phyloP scores from a whole-genome alignment of 2,113 vertebrate species.

The Takifugu bimaculatus region DNA sequence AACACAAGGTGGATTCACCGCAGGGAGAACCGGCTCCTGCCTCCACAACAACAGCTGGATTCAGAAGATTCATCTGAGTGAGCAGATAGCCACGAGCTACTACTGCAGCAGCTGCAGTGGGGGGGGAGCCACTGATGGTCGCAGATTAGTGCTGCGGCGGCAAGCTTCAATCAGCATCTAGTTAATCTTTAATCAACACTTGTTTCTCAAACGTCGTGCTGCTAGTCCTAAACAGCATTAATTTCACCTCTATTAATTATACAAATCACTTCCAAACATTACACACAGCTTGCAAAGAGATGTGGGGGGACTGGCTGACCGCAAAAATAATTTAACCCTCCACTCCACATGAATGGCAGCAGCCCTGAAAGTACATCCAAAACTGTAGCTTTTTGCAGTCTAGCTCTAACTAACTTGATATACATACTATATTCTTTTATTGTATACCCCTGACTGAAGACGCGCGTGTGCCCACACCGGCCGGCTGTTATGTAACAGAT shows the following conservation, averaged over 20 bases:
- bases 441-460: too few relatives aligned
- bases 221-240: background rate
- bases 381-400: too few relatives aligned
- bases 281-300: too few relatives aligned
- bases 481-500: too few relatives aligned
- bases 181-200: background rate
- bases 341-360: too few relatives aligned
- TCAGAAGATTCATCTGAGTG: background rate
- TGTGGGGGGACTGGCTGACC: too few relatives aligned
- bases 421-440: too few relatives aligned
- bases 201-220: background rate
- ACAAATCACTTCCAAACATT: too few relatives aligned
- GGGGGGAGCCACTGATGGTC: too few relatives aligned
- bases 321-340: too few relatives aligned
- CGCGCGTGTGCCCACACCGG: too few relatives aligned
- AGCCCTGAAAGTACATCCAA: background rate
- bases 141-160: background rate
- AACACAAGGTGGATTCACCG: conserved; percentile 38
- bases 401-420: too few relatives aligned
- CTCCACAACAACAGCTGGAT: conserved; percentile 24
- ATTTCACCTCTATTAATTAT: background rate
- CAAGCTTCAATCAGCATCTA: conserved; percentile 9
- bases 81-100: conserved; percentile 1
- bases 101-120: background rate
- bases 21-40: conserved; percentile 13